Base-by-base conservation (phyloP, 2,888 invertebrate genomes). In the Ichneumon xanthorius region DNA sequence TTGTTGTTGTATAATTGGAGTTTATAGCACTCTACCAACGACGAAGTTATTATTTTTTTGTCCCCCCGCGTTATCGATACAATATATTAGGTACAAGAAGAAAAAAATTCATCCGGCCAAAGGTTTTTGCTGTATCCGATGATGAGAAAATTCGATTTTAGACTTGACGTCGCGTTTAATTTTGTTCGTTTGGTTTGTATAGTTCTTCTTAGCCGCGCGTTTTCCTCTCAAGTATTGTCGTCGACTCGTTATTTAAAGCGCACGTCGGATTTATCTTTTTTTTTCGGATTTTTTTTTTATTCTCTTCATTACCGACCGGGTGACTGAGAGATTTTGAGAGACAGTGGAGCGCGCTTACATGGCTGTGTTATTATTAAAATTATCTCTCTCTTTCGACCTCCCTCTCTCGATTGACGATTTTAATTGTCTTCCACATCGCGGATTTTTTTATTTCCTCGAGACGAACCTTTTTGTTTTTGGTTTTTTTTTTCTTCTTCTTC, bases 191-290 rank as follows among this genome's bases (percentile, higher is more conserved):
- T 72, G 61, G 70, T 11, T 37, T 48, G 45, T 45, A 45, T 71
- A n/a, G 26, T 71, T 70, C 63, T 33, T 55, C 68, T 14, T 16
- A 61, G 45, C 40, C 40, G 45, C 37, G 67, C 26, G 33, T 40
- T 84, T 58, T 72, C 48, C 45, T 73, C 58, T 68, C 53, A 68
- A 33, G 58, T 82, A 63, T 84, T 85, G 80, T 87, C 86, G 77
- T 81, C 84, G 70, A 81, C 82, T 84, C 81, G 80, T 75, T 82
- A 83, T 77, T 76, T 75, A 80, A 78, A 78, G 70, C 75, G 72
- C 75, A 58, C 40, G 22, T 55, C 75, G 40, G 26, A 63, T 81
- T 82, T 79, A 71, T 50, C 22, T 40, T 79, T 71, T 50, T 84
- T 67, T 16, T 79, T 58, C n/a, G 71, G 77, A n/a, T n/a, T n/a